Evolutionary conservation across 2,797 vertebrate genomes (phyloP).

Genomic region (Amblyraja radiata): DNA sequence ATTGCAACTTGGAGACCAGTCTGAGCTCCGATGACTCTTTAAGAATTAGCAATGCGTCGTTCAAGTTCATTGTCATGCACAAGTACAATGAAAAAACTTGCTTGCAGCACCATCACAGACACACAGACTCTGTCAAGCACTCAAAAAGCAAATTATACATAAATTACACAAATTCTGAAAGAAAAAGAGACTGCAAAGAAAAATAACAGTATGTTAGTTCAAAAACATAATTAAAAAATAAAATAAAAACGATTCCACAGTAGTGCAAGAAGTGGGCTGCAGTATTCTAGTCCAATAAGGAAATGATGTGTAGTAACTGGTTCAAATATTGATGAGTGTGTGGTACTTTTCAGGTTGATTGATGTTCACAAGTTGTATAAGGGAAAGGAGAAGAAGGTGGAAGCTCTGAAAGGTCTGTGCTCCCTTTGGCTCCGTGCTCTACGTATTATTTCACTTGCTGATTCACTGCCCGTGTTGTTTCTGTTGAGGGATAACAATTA

Average conservation of each 20-base stretch:
- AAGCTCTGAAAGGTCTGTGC: constrained; percentile 80
- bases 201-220: no score
- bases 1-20: background rate
- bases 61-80: no score
- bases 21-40: background rate
- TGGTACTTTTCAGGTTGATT: constrained; percentile 64
- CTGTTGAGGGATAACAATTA: background rate
- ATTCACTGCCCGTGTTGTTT: background rate
- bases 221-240: no score
- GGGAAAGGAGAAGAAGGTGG: constrained; percentile 74
- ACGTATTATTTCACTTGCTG: background rate
- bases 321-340: background rate
- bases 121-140: no score
- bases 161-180: no score
- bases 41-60: background rate
- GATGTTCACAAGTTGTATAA: constrained; percentile 82
- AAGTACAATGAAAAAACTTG: no score
- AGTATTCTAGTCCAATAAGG: background rate
- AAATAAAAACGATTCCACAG: no score
- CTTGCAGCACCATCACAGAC: no score
- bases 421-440: background rate
- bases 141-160: no score
- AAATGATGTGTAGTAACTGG: background rate
- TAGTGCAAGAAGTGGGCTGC: no score
- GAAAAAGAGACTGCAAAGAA: no score